phyloP scores from a whole-genome alignment of 1,140 invertebrate species.

The Tigriopus japonicus region DNA sequence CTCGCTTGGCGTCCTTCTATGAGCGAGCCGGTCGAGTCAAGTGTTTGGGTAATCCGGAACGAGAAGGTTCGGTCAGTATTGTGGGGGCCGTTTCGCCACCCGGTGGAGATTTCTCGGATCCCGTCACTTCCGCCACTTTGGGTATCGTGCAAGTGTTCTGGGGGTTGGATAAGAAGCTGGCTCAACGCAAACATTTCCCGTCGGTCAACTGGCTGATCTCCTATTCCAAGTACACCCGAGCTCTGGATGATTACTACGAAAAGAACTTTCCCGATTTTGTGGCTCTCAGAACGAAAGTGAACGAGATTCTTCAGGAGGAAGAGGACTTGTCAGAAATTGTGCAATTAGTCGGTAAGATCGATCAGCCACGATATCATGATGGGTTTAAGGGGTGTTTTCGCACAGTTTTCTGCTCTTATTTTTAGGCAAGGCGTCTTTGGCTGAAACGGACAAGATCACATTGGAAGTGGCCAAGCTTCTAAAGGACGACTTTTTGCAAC shows the following conservation, averaged over 20 bases:
- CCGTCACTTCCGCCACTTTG: constrained; percentile 94
- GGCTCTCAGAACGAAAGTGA: constrained; percentile 75
- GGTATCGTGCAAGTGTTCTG: constrained; percentile 98
- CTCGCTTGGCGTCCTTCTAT: constrained; percentile 95
- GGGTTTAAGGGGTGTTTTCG: too few species aligned
- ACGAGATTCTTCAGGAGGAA: constrained; percentile 96
- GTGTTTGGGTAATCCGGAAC: constrained; percentile 68
- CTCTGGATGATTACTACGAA: constrained; percentile 97
- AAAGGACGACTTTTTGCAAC: constrained; percentile 99
- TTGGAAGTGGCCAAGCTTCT: constrained; percentile 93
- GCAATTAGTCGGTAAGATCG: constrained; percentile 70
- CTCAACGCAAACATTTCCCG: constrained; percentile 98
- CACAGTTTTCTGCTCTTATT: too few species aligned
- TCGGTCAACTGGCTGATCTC: constrained; percentile 99
- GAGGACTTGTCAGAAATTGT: constrained; percentile 99
- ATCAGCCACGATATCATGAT: too few species aligned
- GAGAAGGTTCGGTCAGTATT: constrained; percentile 96
- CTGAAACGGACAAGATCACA: constrained; percentile 97
- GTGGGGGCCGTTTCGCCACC: constrained; percentile 98
- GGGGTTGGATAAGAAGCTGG: constrained; percentile 98
- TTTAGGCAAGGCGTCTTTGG: constrained; percentile 68
- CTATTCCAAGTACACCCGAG: constrained; percentile 95
- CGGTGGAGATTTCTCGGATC: constrained; percentile 99
- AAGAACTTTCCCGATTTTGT: constrained; percentile 98
- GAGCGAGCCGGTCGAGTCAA: constrained; percentile 94